These are phyloP conservation scores for Lycia hirtaria DNA, from an alignment of 2,888 invertebrate species.

Conservation along the genomic window DNA sequence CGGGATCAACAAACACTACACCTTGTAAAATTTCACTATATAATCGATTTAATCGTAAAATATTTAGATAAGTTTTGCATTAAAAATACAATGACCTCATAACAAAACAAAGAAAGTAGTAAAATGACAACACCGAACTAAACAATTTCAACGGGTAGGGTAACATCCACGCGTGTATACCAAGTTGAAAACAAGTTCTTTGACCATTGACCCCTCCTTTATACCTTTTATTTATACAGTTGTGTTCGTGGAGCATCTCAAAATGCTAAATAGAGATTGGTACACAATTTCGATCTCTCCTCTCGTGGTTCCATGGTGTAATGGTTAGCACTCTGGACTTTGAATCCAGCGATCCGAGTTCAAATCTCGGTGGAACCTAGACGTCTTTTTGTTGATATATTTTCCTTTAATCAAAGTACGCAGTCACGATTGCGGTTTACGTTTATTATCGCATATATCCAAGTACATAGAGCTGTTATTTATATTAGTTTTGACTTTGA, in stretches of 20 bases:
- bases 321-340: conserved; percentile 92
- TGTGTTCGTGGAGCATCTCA: background rate
- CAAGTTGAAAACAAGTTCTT: background rate
- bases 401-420: background rate
- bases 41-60: too few species aligned
- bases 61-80: too few species aligned
- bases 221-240: conserved; percentile 1
- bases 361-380: conserved; percentile 91
- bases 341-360: conserved; percentile 93
- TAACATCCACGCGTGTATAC: background rate
- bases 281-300: conserved; percentile 19
- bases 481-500: background rate
- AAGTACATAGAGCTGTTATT: background rate
- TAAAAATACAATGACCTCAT: too few species aligned
- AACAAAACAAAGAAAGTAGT: too few species aligned
- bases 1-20: too few species aligned
- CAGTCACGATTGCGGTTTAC: background rate
- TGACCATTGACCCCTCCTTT: conserved; percentile 16
- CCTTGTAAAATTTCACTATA: too few species aligned
- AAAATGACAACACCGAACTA: too few species aligned
- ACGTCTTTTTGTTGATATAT: conserved; percentile 29
- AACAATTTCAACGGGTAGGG: too few species aligned
- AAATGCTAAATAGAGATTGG: conserved; percentile 10
- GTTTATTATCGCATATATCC: background rate
- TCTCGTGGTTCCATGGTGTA: conserved; percentile 88